phyloP scores from a whole-genome alignment of 2,797 vertebrate genomes.

The Adelosebastes latens region DNA sequence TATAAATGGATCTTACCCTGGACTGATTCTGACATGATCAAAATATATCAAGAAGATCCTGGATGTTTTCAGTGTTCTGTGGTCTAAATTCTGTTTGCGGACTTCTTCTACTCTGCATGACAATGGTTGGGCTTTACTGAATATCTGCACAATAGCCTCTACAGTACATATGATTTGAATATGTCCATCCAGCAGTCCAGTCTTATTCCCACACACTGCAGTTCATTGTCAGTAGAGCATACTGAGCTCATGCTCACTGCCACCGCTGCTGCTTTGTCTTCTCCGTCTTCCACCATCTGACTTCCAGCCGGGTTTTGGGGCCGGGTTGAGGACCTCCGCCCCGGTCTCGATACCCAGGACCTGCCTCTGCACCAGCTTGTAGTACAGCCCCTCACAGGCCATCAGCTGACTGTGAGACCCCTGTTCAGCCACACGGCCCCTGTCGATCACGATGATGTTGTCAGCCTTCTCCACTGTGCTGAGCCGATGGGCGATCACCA shows the following conservation, averaged over 20 bases:
- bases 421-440: conserved; percentile 89
- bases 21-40: not conserved
- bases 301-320: not conserved
- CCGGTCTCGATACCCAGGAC: conserved; percentile 84
- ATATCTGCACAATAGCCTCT: not conserved
- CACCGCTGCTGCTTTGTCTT: conserved; percentile 56
- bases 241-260: conserved; percentile 62
- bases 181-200: not conserved
- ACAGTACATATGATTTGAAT: not conserved
- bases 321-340: conserved; percentile 35
- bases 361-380: conserved; percentile 93
- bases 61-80: not conserved
- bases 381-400: conserved; percentile 89
- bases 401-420: conserved; percentile 91
- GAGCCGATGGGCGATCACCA: conserved; percentile 94
- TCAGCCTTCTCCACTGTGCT: conserved; percentile 92
- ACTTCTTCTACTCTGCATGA: not conserved
- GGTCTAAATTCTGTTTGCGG: not conserved
- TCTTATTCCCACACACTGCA: not conserved
- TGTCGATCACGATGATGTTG: conserved; percentile 74
- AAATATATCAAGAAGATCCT: not conserved
- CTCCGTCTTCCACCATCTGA: conserved; percentile 1
- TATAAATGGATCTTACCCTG: not conserved
- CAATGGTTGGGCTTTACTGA: not conserved
- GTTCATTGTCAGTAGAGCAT: conserved; percentile 62